Evolutionary conservation across 2,797 vertebrate species (phyloP).

Genomic region (Melanotaenia maccullochi): DNA sequence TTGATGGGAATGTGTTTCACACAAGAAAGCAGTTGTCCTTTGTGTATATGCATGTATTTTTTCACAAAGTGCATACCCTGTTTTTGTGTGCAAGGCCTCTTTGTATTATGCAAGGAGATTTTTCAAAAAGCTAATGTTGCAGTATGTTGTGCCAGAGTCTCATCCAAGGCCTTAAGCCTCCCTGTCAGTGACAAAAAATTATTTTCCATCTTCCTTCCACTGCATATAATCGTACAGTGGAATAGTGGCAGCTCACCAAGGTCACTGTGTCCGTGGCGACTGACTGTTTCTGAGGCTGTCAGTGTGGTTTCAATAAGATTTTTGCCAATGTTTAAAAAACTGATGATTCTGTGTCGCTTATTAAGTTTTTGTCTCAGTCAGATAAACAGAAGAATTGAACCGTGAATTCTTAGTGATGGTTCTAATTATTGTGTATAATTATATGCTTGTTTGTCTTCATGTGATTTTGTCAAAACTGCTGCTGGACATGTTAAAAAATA

Average conservation of each 20-base stretch:
- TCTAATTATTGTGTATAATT: constrained; percentile 51
- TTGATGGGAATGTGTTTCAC: constrained; percentile 37
- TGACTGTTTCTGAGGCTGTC: constrained; percentile 14
- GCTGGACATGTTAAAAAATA: constrained; percentile 10
- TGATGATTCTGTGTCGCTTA: constrained; percentile 27
- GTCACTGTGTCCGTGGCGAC: constrained; percentile 42
- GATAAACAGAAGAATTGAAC: constrained; percentile 45
- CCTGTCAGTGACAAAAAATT: constrained; percentile 31
- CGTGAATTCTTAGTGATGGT: constrained; percentile 38
- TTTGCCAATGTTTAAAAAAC: constrained; percentile 37
- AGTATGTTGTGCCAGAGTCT: constrained; percentile 19
- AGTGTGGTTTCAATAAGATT: constrained; percentile 35
- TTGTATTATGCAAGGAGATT: constrained; percentile 15
- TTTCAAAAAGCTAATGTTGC: constrained; percentile 29
- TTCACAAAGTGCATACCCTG: background rate
- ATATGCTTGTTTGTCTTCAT: constrained; percentile 51
- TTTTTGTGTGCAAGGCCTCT: constrained; percentile 19
- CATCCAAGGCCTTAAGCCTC: constrained; percentile 44
- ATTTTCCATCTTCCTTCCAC: constrained; percentile 2
- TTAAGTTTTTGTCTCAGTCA: constrained; percentile 57
- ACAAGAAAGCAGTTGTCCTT: constrained; percentile 37
- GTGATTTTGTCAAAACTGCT: constrained; percentile 10
- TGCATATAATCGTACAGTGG: constrained; percentile 2
- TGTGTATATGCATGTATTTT: constrained; percentile 5
- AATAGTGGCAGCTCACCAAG: constrained; percentile 31